phyloP scores from a whole-genome alignment of 2,113 vertebrate species.

The Thryonomys swinderianus region DNA sequence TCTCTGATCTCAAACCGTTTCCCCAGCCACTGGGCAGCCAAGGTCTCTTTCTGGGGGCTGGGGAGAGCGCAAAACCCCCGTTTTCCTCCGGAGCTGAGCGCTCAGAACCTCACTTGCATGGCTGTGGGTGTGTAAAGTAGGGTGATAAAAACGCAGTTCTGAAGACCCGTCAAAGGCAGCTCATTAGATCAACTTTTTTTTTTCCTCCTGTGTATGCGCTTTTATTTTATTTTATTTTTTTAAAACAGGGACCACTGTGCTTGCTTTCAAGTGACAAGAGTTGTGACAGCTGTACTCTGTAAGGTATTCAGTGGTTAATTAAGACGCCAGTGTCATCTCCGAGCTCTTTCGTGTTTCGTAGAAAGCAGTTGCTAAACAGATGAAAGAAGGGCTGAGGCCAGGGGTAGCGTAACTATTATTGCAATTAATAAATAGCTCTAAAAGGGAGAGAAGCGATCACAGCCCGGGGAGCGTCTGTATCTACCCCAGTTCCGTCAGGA shows the following conservation, averaged over 20 bases:
- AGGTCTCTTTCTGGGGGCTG: not conserved
- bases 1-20: constrained; percentile 49
- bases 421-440: constrained; percentile 82
- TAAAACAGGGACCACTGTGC: constrained; percentile 66
- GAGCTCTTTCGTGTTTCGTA: constrained; percentile 73
- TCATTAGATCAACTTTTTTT: constrained; percentile 58
- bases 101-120: constrained; percentile 13
- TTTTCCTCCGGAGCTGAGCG: not conserved
- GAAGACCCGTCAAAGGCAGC: constrained; percentile 49
- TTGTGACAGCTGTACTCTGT: constrained; percentile 73
- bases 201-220: not conserved
- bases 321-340: constrained; percentile 72
- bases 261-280: constrained; percentile 76
- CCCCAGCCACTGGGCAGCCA: constrained; percentile 10
- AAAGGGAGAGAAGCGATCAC: constrained; percentile 67
- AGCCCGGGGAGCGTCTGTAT: constrained; percentile 31
- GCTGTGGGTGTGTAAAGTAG: not conserved
- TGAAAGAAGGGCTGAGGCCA: constrained; percentile 78
- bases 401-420: constrained; percentile 76
- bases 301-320: constrained; percentile 79
- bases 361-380: constrained; percentile 80
- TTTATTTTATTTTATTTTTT: not conserved
- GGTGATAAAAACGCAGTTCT: constrained; percentile 40
- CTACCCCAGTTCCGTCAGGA: constrained; percentile 79
- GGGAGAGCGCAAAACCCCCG: not conserved